Evolutionary conservation across 1,140 invertebrate species (phyloP), one percentile per base, ranked within the genome.

Genomic region (Batillaria attramentaria): DNA sequence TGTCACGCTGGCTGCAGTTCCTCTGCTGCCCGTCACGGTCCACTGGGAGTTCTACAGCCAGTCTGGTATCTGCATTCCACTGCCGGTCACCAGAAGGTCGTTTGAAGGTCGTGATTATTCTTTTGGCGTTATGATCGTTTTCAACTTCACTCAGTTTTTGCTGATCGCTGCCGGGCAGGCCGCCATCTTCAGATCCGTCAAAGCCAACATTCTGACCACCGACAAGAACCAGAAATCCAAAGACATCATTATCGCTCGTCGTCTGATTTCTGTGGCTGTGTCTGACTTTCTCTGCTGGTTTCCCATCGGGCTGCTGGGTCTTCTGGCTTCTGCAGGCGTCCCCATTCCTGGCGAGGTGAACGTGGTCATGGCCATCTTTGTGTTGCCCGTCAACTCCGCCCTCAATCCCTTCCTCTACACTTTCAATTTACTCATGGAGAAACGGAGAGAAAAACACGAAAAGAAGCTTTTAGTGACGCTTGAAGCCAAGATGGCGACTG

Each of bases 31-130:
- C 31, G 24, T 31, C 0, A 24, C 43, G 18, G 10, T 6, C 10
- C 46, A 80, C 37, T 81, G 68, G 68, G 28, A 72, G 35, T n/a
- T 87, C 70, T 84, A 84, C 35, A 73, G 79, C 0, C 73, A 81
- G 41, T 80, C 83, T 3, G 80, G 73, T 35, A 54, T 84, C 0
- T 84, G 84, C 35, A 43, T 84, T 13, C 76, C 81, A 4, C 57
- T 83, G 1, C 81, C 83, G 24, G 68, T 84, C 2, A 72, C 80
- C 8, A 41, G 68, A 0, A 13, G 80, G 0, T 42, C 62, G 0
- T 35, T 41, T 16, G 37, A 62, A 2, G 83, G 80, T 18, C 79
- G 78, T 42, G 74, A 81, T 57, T 84, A 84, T 60, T 73, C 76
- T 57, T 72, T 74, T 41, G 62, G 57, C 6, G 57, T 86, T 16